Percentiles rank a stretch among this genome's conserved stretches.
Evolutionary conservation across 2,797 vertebrate species (phyloP).

Genomic region (Crossoptilon crossoptilon): DNA sequence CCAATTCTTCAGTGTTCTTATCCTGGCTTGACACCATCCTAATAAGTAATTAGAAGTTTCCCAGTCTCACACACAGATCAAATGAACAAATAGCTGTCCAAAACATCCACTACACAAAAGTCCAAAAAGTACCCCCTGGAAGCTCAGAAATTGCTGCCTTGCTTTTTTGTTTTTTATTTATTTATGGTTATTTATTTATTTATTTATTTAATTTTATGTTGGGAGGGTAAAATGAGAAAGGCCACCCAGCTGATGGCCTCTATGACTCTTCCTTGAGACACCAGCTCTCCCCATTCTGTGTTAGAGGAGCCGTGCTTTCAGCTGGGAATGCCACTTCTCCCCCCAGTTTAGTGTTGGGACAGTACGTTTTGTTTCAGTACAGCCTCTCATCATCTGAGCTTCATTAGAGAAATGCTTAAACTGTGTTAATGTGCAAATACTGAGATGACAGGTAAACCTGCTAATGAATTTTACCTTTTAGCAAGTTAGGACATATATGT

Average conservation of each 20-base stretch:
- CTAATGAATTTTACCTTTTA: neutral
- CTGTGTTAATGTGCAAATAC: neutral
- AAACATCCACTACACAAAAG: neutral
- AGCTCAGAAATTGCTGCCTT: neutral
- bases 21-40: neutral
- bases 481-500: neutral
- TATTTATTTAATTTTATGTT: neutral
- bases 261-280: neutral
- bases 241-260: neutral
- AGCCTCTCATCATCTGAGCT: neutral
- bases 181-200: too few relatives aligned
- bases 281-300: accelerated
- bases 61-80: neutral
- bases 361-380: neutral
- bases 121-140: neutral
- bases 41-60: neutral
- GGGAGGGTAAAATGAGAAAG: neutral
- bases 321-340: neutral
- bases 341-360: neutral
- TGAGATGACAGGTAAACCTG: neutral
- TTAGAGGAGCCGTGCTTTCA: neutral
- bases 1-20: neutral
- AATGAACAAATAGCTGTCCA: neutral
- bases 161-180: neutral
- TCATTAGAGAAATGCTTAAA: neutral